Percentiles rank a stretch among this genome's conserved stretches.
These are phyloP conservation scores for Heteropelma amictum DNA, from an alignment of 2,888 invertebrate species.

Conservation along the genomic window DNA sequence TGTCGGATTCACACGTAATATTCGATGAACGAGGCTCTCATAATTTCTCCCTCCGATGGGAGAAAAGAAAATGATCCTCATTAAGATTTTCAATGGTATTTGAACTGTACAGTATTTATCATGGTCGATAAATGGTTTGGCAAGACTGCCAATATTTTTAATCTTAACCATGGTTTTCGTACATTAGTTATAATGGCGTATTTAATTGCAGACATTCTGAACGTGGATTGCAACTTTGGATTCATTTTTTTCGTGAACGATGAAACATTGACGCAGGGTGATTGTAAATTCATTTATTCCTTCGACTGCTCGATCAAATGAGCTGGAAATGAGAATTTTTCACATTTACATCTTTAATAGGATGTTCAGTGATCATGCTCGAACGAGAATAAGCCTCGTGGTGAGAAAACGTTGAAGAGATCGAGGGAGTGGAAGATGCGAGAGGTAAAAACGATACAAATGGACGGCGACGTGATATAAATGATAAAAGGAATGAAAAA, in stretches of 20 bases:
- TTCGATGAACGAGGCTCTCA: constrained; percentile 22
- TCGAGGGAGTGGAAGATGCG: constrained; percentile 19
- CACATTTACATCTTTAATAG: constrained; percentile 11
- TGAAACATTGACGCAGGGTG: neutral
- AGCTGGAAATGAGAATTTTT: constrained; percentile 8
- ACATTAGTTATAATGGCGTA: no score
- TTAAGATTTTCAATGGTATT: no score
- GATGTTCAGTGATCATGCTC: constrained; percentile 1
- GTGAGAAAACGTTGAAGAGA: neutral
- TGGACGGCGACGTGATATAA: constrained; percentile 67
- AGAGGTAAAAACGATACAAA: constrained; percentile 55
- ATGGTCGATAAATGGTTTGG: no score
- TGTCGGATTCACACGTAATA: constrained; percentile 20
- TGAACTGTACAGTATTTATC: no score
- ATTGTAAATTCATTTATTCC: neutral
- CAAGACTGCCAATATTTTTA: no score
- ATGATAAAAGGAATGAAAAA: constrained; percentile 1
- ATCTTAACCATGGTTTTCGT: no score
- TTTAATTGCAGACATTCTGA: no score
- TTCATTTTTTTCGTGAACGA: no score
- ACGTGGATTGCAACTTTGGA: no score
- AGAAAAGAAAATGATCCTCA: neutral
- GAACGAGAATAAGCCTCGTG: constrained; percentile 30
- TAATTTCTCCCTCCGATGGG: neutral
- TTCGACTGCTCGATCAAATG: neutral